A percentile compares a stretch with the other conserved stretches of the same genome.
Conservation (phyloP, 2,113 vertebrate genomes). For the Nerophis ophidion region DNA sequence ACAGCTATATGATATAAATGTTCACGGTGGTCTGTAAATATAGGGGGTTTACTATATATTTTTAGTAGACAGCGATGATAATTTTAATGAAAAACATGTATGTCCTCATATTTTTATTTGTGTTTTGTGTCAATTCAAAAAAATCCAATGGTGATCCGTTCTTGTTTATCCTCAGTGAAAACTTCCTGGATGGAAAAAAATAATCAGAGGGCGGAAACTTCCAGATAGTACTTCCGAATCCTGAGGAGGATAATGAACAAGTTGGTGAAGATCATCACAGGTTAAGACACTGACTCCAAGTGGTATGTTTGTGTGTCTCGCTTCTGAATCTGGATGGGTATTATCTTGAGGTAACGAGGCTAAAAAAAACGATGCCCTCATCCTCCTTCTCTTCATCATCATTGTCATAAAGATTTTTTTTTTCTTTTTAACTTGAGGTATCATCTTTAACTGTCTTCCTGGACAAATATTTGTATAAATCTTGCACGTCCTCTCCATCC, state of each 20-base stretch:
- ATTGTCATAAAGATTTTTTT: not conserved
- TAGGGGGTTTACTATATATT: too few relatives aligned
- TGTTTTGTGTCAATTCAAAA: too few relatives aligned
- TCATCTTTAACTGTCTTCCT: slow-evolving; percentile 41
- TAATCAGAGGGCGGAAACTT: slow-evolving; percentile 1
- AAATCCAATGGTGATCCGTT: too few relatives aligned
- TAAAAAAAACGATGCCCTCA: slow-evolving; percentile 25
- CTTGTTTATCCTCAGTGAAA: not conserved
- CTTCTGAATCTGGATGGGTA: slow-evolving; percentile 50
- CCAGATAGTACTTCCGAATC: slow-evolving; percentile 36
- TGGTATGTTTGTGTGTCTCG: not conserved
- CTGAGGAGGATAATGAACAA: slow-evolving; percentile 55
- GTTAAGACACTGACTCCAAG: slow-evolving; percentile 53
- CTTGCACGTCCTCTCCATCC: slow-evolving; percentile 15
- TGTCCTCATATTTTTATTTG: too few relatives aligned
- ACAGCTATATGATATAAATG: too few relatives aligned
- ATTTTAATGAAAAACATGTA: too few relatives aligned
- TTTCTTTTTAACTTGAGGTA: slow-evolving; percentile 50
- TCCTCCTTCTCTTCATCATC: slow-evolving; percentile 19
- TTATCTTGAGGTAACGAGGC: slow-evolving; percentile 60
- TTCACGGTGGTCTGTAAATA: too few relatives aligned
- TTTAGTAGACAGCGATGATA: too few relatives aligned
- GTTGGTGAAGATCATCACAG: slow-evolving; percentile 30
- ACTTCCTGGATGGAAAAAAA: slow-evolving; percentile 18
- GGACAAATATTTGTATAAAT: slow-evolving; percentile 43